Evolutionary conservation across 2,888 invertebrate species (phyloP), one percentile per base, ranked within the genome.

Genomic region (Diabrotica balteata): DNA sequence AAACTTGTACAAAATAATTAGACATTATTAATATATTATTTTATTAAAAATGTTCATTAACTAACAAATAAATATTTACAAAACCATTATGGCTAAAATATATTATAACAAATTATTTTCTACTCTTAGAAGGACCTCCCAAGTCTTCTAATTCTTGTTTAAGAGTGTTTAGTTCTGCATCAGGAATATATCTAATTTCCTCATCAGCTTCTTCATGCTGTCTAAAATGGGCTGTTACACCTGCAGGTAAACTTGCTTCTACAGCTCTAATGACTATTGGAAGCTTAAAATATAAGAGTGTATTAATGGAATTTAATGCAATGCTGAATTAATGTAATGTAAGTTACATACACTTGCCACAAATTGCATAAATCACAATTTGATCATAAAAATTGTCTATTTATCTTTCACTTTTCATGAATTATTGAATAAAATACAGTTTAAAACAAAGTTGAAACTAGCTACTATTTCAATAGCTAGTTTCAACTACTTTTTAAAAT

Each of bases 181-280:
- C 96, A 2, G 97, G 97, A 62, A 97, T 90, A 83, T 93, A 96
- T 67, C 93, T 87, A 50, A 89, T 84, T 78, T 93, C 90, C 64
- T 93, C 92, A 73, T 91, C 88, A 49, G 89, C 89, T 0, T 87
- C 84, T 55, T 88, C 85, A 77, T 92, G 93, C 70, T 90, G 88
- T 63, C 90, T 88, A 7, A 96, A 87, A 62, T 86, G 85, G 10
- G 96, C 80, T 0, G 88, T 85, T 10, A 96, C 92, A 5, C 96
- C 96, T 79, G 91, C 90, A 0, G 97, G 96, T 57, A 93, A 81
- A 11, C 90, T 86, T 0, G 90, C 88, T 78, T 93, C 92, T 8
- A 94, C 84, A 51, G 92, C 85, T 72, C 95, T 90, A 63, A 96
- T 80, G 59, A 96, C 86, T 22, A 93, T 84, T 0, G 94, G 91